phyloP scores from a whole-genome alignment of 2,888 invertebrate species.

The Nowickia ferox region DNA sequence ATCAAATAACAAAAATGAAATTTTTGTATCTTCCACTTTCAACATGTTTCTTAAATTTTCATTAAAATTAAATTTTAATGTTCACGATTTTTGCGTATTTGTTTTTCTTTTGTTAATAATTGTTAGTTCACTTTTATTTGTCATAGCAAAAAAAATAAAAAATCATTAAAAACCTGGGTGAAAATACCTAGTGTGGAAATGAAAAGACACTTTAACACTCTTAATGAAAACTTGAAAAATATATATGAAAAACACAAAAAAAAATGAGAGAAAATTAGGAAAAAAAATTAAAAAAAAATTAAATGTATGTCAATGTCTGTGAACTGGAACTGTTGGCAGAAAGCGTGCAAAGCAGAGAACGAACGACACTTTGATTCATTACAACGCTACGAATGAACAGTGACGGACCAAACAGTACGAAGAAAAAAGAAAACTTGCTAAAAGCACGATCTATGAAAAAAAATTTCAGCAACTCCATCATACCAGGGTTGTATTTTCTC shows the following conservation, averaged over 20 bases:
- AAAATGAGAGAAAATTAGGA: conserved; percentile 3
- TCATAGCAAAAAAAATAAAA: not conserved
- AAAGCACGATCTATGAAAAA: too few species aligned
- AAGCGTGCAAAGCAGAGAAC: conserved; percentile 44
- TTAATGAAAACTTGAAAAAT: conserved; percentile 59
- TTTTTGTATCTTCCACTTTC: not conserved
- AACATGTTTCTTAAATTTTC: not conserved
- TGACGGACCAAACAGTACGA: not conserved
- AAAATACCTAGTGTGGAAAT: conserved; percentile 57
- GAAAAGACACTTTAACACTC: conserved; percentile 58
- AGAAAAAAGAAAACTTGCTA: not conserved
- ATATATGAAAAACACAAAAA: not conserved
- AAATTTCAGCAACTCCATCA: too few species aligned
- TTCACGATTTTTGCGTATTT: not conserved
- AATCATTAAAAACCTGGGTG: conserved; percentile 41
- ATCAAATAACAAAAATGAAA: too few species aligned
- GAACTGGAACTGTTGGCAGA: conserved; percentile 71
- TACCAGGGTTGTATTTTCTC: too few species aligned
- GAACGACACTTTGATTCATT: conserved; percentile 35
- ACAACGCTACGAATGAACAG: not conserved
- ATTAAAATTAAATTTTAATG: not conserved
- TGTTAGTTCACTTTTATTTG: conserved; percentile 12
- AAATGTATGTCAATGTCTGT: conserved; percentile 71
- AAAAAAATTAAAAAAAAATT: conserved; percentile 22
- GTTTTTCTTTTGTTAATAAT: not conserved